Evolutionary conservation across 1,140 invertebrate species (phyloP).

Genomic region (Drosophila murphyi): DNA sequence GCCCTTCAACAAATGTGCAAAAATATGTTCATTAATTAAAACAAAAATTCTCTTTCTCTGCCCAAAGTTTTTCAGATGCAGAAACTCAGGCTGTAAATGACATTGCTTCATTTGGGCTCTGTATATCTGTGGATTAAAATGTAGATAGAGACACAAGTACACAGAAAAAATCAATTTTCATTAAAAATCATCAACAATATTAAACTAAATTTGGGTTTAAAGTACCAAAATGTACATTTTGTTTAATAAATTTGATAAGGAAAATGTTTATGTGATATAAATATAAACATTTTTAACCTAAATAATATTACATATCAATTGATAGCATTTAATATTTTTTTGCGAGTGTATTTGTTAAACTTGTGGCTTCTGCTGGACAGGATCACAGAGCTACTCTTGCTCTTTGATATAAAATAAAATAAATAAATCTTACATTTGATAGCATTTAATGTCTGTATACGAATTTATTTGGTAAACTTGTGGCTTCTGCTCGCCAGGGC

Average conservation of each 20-base stretch:
- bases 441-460: background rate
- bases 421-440: no score
- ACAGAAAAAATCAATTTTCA: background rate
- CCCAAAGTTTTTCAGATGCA: constrained; percentile 26
- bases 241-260: no score
- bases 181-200: background rate
- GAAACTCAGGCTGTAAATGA: constrained; percentile 20
- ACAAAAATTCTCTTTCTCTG: constrained; percentile 11
- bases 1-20: constrained; percentile 39
- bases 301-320: no score
- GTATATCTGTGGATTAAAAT: constrained; percentile 33
- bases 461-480: constrained; percentile 53
- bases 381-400: no score
- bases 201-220: no score
- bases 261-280: no score
- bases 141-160: constrained; percentile 22
- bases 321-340: background rate
- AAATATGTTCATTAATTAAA: constrained; percentile 43
- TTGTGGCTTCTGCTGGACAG: constrained; percentile 41
- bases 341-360: constrained; percentile 44
- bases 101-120: constrained; percentile 18
- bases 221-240: no score
- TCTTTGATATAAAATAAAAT: no score
- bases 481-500: constrained; percentile 29
- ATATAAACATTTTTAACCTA: no score